Conservation (phyloP, 2,888 invertebrate genomes). For the Polydesmus complanatus region DNA sequence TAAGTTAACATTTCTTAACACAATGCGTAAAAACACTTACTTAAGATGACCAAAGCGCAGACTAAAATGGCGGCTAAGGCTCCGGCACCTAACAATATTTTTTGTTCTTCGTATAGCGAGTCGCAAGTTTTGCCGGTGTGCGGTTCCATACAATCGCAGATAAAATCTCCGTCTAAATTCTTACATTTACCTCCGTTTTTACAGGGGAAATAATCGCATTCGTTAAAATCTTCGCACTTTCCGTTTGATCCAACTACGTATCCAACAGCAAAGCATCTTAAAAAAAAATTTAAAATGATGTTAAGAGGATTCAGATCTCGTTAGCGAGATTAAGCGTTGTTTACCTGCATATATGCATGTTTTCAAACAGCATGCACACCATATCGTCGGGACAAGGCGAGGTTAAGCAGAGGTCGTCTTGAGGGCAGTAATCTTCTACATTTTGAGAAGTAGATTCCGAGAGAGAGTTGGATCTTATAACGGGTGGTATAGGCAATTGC, state of each 20-base stretch:
- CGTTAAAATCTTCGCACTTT: conserved; percentile 22
- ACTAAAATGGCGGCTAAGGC: conserved; percentile 73
- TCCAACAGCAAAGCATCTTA: background rate
- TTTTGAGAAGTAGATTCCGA: conserved; percentile 86
- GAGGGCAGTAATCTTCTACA: conserved; percentile 76
- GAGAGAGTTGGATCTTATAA: conserved; percentile 67
- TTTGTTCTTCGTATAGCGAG: conserved; percentile 23
- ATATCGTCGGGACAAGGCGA: conserved; percentile 25
- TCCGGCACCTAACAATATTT: conserved; percentile 31
- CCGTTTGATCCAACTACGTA: conserved; percentile 13
- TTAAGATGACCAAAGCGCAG: conserved; percentile 66
- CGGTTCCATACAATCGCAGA: conserved; percentile 21
- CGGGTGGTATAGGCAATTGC: conserved; percentile 82
- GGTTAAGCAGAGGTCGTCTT: conserved; percentile 41
- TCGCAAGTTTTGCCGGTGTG: conserved; percentile 22
- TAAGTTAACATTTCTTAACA: background rate
- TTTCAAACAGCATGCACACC: conserved; percentile 35
- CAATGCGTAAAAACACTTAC: conserved; percentile 42
- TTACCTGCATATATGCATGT: conserved; percentile 25
- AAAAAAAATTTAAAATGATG: no score
- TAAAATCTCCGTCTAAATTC: conserved; percentile 19
- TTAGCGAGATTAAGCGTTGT: no score
- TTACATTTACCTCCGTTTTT: conserved; percentile 19
- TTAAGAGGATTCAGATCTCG: no score
- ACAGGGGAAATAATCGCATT: conserved; percentile 20